Conservation (phyloP, 1,140 invertebrate genomes). For the Antheraea pernyi region DNA sequence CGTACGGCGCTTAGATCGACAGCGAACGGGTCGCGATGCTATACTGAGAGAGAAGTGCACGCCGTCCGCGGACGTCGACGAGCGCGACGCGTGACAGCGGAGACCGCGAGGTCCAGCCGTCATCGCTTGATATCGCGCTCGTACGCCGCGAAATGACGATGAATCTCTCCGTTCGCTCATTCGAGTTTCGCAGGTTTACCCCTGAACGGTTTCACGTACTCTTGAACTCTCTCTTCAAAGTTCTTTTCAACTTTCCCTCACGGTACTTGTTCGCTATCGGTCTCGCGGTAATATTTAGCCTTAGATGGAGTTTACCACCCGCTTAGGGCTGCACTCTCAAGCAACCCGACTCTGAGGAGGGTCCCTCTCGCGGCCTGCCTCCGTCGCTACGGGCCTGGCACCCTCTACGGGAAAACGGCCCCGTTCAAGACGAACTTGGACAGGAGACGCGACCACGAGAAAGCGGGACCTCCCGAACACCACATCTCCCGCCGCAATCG, state of each 20-base stretch:
- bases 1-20: conserved; percentile 46
- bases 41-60: conserved; percentile 68
- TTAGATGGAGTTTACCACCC: conserved; percentile 92
- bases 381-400: conserved; percentile 84
- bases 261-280: conserved; percentile 95
- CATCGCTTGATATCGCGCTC: conserved; percentile 41
- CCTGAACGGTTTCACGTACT: conserved; percentile 90
- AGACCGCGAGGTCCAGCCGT: conserved; percentile 24
- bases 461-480: conserved; percentile 80
- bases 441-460: conserved; percentile 62
- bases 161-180: conserved; percentile 80
- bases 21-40: conserved; percentile 57
- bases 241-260: conserved; percentile 95
- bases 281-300: conserved; percentile 91
- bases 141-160: conserved; percentile 62
- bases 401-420: conserved; percentile 85
- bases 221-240: conserved; percentile 94
- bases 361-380: conserved; percentile 76
- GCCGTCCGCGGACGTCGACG: conserved; percentile 59
- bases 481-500: conserved; percentile 81
- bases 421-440: conserved; percentile 86
- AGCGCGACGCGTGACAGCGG: conserved; percentile 39
- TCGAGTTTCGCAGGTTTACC: conserved; percentile 84
- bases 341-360: conserved; percentile 89
- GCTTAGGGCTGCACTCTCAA: conserved; percentile 92